phyloP scores from a whole-genome alignment of 2,888 invertebrate species.

The Ligdia adustata region DNA sequence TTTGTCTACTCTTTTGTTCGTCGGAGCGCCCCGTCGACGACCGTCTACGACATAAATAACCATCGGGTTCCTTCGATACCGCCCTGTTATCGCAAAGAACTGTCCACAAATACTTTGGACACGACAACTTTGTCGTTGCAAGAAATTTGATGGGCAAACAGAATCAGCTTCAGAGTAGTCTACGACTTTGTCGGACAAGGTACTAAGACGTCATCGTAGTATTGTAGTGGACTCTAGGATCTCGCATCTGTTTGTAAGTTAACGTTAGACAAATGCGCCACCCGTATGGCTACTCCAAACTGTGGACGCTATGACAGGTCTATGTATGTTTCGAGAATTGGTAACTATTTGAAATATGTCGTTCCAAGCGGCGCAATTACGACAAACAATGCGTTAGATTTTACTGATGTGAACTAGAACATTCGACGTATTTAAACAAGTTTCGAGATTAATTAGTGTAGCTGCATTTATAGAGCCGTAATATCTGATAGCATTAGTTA shows the following conservation, averaged over 20 bases:
- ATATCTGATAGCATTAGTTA: no score
- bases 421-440: no score
- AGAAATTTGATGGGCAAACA: not conserved
- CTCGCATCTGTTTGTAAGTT: constrained; percentile 78
- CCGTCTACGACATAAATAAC: constrained; percentile 74
- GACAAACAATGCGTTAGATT: constrained; percentile 16
- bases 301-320: constrained; percentile 50
- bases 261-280: constrained; percentile 67
- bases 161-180: not conserved
- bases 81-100: constrained; percentile 66
- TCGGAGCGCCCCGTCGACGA: constrained; percentile 55
- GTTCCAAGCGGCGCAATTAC: constrained; percentile 29
- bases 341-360: constrained; percentile 32
- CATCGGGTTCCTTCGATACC: constrained; percentile 74
- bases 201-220: constrained; percentile 4
- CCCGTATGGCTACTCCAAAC: constrained; percentile 65
- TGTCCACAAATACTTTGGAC: constrained; percentile 3
- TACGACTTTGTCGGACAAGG: constrained; percentile 1
- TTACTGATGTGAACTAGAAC: constrained; percentile 5
- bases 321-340: constrained; percentile 42
- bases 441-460: no score
- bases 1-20: constrained; percentile 79
- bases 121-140: constrained; percentile 13
- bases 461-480: no score
- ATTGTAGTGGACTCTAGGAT: constrained; percentile 32